Conservation (phyloP, 2,797 vertebrate genomes). For the Tiaroga cobitis region DNA sequence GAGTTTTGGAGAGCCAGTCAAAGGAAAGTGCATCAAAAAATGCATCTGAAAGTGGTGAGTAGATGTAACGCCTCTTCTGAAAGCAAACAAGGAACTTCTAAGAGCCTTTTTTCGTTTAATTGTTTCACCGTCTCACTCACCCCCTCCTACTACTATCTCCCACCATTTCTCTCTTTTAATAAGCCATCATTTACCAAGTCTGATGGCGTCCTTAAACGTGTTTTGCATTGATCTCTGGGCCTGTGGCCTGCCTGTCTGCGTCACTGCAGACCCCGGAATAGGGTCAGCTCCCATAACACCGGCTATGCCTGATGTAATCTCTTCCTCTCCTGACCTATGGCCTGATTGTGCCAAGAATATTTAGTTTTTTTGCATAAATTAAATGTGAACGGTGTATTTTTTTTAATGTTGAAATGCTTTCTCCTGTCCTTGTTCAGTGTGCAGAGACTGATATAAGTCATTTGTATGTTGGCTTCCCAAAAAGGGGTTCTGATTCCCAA, state of each 20-base stretch:
- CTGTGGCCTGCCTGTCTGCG: not conserved
- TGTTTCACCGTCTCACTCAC: constrained; percentile 7
- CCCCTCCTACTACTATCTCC: constrained; percentile 41
- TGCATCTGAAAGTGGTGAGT: constrained; percentile 10
- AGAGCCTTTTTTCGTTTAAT: constrained; percentile 26
- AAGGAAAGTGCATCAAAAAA: constrained; percentile 26
- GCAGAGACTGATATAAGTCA: not conserved
- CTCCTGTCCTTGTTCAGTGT: not conserved
- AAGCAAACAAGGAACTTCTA: constrained; percentile 40
- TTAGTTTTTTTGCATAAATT: not conserved
- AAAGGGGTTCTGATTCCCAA: not conserved
- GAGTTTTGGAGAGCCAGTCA: constrained; percentile 25
- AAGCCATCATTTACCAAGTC: constrained; percentile 55
- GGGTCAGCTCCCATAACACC: constrained; percentile 28
- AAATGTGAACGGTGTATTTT: not conserved
- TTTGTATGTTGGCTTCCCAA: not conserved
- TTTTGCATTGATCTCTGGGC: constrained; percentile 51
- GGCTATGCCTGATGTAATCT: constrained; percentile 43
- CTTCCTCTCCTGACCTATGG: not conserved
- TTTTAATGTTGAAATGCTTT: not conserved
- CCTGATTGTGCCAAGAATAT: constrained; percentile 29
- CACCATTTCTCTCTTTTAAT: constrained; percentile 47
- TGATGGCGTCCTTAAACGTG: constrained; percentile 50
- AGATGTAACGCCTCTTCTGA: constrained; percentile 9
- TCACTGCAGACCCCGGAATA: not conserved